Base-by-base conservation (phyloP, 2,888 invertebrate genomes). In the Gibbula magus region DNA sequence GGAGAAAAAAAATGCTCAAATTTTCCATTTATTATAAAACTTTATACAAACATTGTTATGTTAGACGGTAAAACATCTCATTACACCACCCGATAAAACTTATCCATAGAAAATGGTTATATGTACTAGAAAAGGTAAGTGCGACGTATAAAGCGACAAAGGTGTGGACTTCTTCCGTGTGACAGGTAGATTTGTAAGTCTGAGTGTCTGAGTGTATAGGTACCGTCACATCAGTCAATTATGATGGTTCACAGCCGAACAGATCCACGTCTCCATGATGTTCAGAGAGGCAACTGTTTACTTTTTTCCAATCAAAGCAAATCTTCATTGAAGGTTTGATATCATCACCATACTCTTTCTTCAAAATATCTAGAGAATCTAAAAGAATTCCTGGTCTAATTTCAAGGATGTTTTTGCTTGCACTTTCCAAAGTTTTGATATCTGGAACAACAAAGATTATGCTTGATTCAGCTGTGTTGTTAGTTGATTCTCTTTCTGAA, bases 361-460 rank as follows among this genome's bases (percentile, higher is more conserved):
- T 20, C 10, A 79, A 45, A 73, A 29, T 2, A 78, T 45, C 22
- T 32, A 78, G 53, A 29, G 67, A 18, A 18, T 78, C 70, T 29
- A 53, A 52, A 8, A 67, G 1, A 32, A 56, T n/a, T n/a, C 56
- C 56, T 56, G 56, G 56, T 56, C 13, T 29, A 20, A 56, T 56
- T 8, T 56, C 25, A 29, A 56, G 56, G 22, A 56, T 25, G 56
- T 29, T 25, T 10, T 56, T 56, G 25, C 25, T 56, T 56, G 25
- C 73, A 0, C 51, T 61, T 16, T 61, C 4, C 20, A 79, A 66
- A 32, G 32, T 52, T 3, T 29, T 29, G 2, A 75, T 75, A 52
- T 56, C 66, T 13, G 78, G 79, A 3, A 79, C 76, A 1, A 75
- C 45, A 61, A 78, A 76, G 52, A 79, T 81, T 3, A 81, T 75